Percentiles rank a stretch among this genome's conserved stretches.
Evolutionary conservation across 2,113 vertebrate species (phyloP).

Genomic region (Megalops atlanticus): DNA sequence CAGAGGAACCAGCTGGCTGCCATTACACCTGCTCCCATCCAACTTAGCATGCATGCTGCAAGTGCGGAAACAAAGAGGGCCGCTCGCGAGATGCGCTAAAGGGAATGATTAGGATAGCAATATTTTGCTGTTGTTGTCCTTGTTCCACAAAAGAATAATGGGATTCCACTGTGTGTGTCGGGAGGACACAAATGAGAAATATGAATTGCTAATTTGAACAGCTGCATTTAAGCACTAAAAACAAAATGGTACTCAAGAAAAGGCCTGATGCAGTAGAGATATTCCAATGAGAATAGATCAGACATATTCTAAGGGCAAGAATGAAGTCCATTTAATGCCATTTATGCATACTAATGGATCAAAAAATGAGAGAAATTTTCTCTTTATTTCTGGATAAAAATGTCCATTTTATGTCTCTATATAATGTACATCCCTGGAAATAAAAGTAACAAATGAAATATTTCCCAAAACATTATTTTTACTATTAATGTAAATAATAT

Average conservation of each 20-base stretch:
- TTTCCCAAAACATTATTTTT: background rate
- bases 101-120: slow-evolving; percentile 17
- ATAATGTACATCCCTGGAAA: background rate
- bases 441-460: background rate
- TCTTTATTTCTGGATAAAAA: background rate
- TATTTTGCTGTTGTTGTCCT: slow-evolving; percentile 11
- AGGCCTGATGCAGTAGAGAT: background rate
- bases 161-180: slow-evolving; percentile 21
- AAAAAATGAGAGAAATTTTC: background rate
- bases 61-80: background rate
- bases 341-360: background rate
- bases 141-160: slow-evolving; percentile 29
- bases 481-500: too few species aligned
- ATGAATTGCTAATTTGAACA: slow-evolving; percentile 43
- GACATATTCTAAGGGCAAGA: slow-evolving; percentile 28
- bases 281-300: slow-evolving; percentile 20
- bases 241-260: slow-evolving; percentile 31
- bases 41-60: background rate
- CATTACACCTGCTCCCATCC: background rate
- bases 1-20: slow-evolving; percentile 12
- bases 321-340: background rate
- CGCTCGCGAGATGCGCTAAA: slow-evolving; percentile 25
- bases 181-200: slow-evolving; percentile 21
- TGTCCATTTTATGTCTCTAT: background rate
- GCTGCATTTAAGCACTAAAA: slow-evolving; percentile 45